Evolutionary conservation across 92 coral and sea anemone genomes (phyloP).

Genomic region (Phenganax subtilis): DNA sequence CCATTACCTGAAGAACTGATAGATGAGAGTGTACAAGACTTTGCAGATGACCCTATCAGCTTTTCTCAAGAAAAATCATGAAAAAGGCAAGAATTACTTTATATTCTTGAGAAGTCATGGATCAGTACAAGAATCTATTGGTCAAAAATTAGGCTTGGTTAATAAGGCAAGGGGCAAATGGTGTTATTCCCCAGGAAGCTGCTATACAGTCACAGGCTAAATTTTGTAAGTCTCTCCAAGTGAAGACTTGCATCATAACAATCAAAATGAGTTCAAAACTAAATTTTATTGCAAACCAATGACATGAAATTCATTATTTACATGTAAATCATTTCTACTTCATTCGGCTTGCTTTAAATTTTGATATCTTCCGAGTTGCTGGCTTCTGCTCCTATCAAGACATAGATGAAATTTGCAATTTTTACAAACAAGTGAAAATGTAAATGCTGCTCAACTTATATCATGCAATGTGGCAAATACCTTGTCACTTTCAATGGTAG

Average conservation of each 20-base stretch:
- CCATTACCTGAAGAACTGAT: slow-evolving; percentile 76
- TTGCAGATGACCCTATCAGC: slow-evolving; percentile 65
- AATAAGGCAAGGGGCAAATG: too few relatives aligned
- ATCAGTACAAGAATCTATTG: too few relatives aligned
- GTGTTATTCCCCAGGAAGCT: too few relatives aligned
- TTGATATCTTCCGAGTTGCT: slow-evolving; percentile 56
- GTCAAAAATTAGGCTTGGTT: too few relatives aligned
- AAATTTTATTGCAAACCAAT: too few relatives aligned
- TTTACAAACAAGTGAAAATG: too few relatives aligned
- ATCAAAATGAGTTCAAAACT: too few relatives aligned
- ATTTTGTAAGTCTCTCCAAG: too few relatives aligned
- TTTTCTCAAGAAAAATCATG: slow-evolving; percentile 46
- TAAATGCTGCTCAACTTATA: neutral
- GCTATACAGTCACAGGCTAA: too few relatives aligned
- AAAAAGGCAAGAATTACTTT: neutral
- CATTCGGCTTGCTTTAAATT: slow-evolving; percentile 66
- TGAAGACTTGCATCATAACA: too few relatives aligned
- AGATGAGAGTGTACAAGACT: slow-evolving; percentile 77
- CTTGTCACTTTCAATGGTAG: neutral
- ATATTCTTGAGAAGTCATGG: too few relatives aligned
- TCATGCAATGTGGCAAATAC: neutral
- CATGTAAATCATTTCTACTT: neutral
- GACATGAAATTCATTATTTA: neutral
- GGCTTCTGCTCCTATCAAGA: slow-evolving; percentile 35
- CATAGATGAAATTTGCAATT: neutral